phyloP scores from a whole-genome alignment of 2,797 vertebrate species.

The Channa striata region DNA sequence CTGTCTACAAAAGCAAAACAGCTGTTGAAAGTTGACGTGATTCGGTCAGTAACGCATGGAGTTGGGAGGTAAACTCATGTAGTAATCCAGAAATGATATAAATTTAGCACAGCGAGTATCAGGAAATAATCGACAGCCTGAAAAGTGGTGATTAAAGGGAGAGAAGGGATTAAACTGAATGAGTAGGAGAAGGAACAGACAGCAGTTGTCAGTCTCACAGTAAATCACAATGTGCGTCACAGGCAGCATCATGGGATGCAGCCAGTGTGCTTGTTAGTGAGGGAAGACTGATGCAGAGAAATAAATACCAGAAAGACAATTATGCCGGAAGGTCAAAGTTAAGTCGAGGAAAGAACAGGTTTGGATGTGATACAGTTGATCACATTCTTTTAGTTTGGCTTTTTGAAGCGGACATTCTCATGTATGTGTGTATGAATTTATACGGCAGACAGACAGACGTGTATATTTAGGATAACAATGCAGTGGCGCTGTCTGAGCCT shows the following conservation, averaged over 20 bases:
- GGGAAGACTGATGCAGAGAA: neutral
- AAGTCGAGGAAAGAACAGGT: conserved; percentile 23
- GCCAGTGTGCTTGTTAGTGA: neutral
- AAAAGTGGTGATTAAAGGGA: neutral
- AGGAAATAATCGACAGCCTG: neutral
- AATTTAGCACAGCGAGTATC: neutral
- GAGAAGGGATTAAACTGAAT: neutral
- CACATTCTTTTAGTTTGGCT: too few relatives aligned
- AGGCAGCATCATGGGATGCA: neutral
- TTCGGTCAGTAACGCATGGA: too few relatives aligned
- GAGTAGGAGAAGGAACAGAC: neutral
- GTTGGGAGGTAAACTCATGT: too few relatives aligned
- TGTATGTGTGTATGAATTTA: too few relatives aligned
- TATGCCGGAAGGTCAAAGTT: conserved; percentile 41
- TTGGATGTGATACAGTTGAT: too few relatives aligned
- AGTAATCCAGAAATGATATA: too few relatives aligned
- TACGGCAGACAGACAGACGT: too few relatives aligned
- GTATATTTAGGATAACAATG: neutral
- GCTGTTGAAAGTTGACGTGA: too few relatives aligned
- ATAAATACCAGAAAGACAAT: conserved; percentile 13
- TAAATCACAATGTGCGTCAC: too few relatives aligned
- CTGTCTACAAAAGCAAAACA: too few relatives aligned
- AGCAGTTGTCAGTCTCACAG: too few relatives aligned
- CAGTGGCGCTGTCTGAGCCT: neutral
- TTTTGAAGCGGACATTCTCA: neutral